phyloP scores from a whole-genome alignment of 2,888 invertebrate genomes.

The Rapana venosa region DNA sequence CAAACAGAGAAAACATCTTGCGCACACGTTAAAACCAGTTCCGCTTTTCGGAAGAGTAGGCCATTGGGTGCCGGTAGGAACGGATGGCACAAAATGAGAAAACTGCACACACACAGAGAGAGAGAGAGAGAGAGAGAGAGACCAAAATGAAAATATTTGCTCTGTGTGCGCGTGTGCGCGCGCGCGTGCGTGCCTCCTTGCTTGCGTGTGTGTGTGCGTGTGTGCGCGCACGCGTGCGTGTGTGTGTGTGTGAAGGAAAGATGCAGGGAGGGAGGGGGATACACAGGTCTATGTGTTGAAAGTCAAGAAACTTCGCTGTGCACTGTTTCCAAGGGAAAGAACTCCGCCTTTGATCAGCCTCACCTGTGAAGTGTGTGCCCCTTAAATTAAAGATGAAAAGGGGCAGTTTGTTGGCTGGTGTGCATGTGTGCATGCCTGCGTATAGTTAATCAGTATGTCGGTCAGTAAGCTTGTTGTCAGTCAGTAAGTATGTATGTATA shows the following conservation, averaged over 20 bases:
- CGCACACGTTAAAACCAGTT: too few relatives aligned
- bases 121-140: conserved; percentile 1
- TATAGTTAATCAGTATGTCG: neutral
- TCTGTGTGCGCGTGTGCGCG: neutral
- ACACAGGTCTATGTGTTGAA: too few relatives aligned
- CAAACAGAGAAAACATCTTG: too few relatives aligned
- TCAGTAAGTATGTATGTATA: too few relatives aligned
- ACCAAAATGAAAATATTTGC: neutral
- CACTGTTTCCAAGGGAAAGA: too few relatives aligned
- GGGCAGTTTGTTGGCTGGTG: too few relatives aligned
- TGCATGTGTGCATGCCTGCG: neutral
- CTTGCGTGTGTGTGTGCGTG: conserved; percentile 19
- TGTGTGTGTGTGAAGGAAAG: neutral
- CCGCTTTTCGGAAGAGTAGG: neutral
- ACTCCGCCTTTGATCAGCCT: too few relatives aligned
- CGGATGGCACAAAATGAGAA: neutral
- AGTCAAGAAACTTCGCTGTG: too few relatives aligned
- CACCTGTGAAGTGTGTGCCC: too few relatives aligned
- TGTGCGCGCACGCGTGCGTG: neutral
- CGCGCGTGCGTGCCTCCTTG: neutral
- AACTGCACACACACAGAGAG: neutral
- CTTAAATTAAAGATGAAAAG: too few relatives aligned
- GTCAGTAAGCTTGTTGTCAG: neutral
- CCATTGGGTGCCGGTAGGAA: neutral
- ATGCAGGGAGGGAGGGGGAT: neutral